Base-by-base conservation (phyloP, 2,113 vertebrate genomes). In the Octodon degus region DNA sequence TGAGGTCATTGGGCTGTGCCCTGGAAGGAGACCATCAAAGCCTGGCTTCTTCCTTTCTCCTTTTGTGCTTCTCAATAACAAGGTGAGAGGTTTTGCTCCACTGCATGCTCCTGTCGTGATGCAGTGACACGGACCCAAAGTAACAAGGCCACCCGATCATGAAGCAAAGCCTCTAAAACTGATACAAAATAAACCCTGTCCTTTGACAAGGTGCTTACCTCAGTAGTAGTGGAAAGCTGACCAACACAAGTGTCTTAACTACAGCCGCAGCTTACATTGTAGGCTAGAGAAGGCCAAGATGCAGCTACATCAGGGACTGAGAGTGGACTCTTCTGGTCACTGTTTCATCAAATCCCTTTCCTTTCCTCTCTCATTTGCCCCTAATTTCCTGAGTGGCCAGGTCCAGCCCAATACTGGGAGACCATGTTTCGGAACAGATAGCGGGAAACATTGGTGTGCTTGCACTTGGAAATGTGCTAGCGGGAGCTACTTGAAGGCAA, bases 331-430 rank as follows among this genome's bases (percentile, higher is more conserved):
- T 68, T 34, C 6, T 32, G 32, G 30, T 50, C 8, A 40, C 10
- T 32, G 72, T 37, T 86, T 86, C 63, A 62, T 62, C 82, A 86
- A 34, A 62, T 37, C 58, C 53, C 24, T 86, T 70, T 86, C 25
- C 37, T 95, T 91, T 86, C 6, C 34, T 58, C n/a, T 94, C 55
- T 90, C n/a, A 82, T 17, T 95, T 20, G 17, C 53, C 43, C 25
- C 40, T 53, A 14, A 90, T 47, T 83, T 14, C 74, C 34, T 32
- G 19, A 5, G 17, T 79, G n/a, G 30, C 7, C 84, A 94, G 32
- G 4, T 34, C 25, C 37, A 76, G 68, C 55, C 47, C 67, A 47
- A 37, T 25, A 37, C 84, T 37, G 12, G 77, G 30, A 50, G 47
- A 67, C 32, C 7, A 47, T 16, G 50, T 47, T 58, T 65, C 58